A percentile compares a stretch with the other conserved stretches of the same genome.
phyloP scores from a whole-genome alignment of 53 echinoderm and acorn worm species.

The Echinometra lucunter region DNA sequence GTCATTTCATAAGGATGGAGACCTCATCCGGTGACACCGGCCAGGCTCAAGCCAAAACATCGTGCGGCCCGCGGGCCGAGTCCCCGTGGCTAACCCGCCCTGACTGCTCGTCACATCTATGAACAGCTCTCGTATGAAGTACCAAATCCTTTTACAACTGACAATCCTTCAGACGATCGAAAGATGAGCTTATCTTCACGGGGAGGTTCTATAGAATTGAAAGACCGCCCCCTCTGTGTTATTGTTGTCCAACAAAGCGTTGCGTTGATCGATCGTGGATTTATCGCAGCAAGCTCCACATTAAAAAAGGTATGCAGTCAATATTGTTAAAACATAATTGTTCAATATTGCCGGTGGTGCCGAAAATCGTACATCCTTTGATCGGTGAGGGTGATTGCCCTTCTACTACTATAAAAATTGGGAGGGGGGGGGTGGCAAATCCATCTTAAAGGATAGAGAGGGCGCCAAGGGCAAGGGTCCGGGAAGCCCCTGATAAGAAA shows the following conservation, averaged over 20 bases:
- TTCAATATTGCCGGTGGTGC: background rate
- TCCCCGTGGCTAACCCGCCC: no score
- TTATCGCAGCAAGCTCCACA: background rate
- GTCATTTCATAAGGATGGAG: no score
- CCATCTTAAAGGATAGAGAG: no score
- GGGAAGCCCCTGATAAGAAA: no score
- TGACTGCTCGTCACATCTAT: no score
- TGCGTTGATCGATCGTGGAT: background rate
- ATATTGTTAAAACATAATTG: no score
- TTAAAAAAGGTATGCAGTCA: no score
- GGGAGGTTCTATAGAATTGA: constrained; percentile 1
- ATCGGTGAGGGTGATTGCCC: background rate
- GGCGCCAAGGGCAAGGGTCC: background rate
- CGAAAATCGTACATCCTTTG: background rate
- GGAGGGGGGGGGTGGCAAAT: no score
- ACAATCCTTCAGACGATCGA: background rate
- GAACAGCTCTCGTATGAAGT: background rate
- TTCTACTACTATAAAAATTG: background rate
- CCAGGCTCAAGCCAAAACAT: no score
- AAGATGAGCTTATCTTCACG: background rate
- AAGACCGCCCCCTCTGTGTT: constrained; percentile 5
- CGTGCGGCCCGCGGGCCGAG: no score
- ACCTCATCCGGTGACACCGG: no score
- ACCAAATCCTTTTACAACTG: background rate
- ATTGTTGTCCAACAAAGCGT: constrained; percentile 21